phyloP scores from a whole-genome alignment of 2,113 vertebrate genomes.

The Corvus cornix region DNA sequence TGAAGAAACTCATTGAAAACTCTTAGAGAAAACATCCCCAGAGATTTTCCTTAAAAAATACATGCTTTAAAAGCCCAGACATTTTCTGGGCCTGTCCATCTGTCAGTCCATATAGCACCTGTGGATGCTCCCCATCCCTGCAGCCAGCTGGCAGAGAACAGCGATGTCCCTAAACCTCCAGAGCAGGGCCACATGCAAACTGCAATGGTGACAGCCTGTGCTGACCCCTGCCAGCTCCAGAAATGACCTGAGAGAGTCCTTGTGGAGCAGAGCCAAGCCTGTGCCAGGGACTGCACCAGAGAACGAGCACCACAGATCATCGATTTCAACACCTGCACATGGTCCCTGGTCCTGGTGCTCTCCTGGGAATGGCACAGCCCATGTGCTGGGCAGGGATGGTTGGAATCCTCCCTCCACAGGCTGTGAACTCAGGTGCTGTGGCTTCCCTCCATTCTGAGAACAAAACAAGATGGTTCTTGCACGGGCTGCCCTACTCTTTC shows the following conservation, averaged over 20 bases:
- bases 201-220: neutral
- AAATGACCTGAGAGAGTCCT: neutral
- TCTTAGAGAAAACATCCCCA: neutral
- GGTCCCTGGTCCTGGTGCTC: neutral
- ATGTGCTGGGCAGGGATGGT: neutral
- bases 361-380: neutral
- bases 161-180: neutral
- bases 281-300: neutral
- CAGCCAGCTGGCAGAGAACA: neutral
- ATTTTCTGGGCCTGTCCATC: neutral
- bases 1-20: neutral
- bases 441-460: neutral
- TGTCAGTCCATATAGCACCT: neutral
- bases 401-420: neutral
- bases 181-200: neutral
- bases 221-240: neutral
- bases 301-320: neutral
- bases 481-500: neutral
- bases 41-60: neutral
- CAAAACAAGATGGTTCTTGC: neutral
- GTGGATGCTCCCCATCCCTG: neutral
- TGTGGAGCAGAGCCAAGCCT: neutral
- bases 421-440: neutral
- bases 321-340: accelerated
- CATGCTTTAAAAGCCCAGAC: neutral